Percentiles rank a stretch among this genome's conserved stretches.
phyloP scores from a whole-genome alignment of 2,888 invertebrate genomes.

The Archips xylosteana region DNA sequence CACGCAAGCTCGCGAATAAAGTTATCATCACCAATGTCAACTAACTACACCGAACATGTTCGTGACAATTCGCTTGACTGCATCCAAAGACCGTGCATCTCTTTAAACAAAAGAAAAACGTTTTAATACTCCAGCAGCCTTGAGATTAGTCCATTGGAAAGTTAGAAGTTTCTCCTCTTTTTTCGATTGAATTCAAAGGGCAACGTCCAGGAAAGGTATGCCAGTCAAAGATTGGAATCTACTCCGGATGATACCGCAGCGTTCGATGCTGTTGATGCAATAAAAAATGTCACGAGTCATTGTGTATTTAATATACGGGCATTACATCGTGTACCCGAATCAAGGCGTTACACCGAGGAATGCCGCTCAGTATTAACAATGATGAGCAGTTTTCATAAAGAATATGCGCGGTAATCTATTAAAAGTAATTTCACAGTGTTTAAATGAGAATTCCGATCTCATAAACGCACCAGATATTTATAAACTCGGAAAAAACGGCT shows the following conservation, averaged over 20 bases:
- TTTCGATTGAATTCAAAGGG: slow-evolving; percentile 48
- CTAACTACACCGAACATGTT: slow-evolving; percentile 30
- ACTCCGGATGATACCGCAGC: slow-evolving; percentile 43
- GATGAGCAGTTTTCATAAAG: slow-evolving; percentile 46
- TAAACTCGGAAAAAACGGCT: slow-evolving; percentile 17
- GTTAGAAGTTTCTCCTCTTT: slow-evolving; percentile 41
- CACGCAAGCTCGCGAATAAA: background rate
- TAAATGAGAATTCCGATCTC: slow-evolving; percentile 28
- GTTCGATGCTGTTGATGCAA: slow-evolving; percentile 40
- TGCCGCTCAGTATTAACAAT: slow-evolving; percentile 57
- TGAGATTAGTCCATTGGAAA: slow-evolving; percentile 40
- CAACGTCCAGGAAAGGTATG: slow-evolving; percentile 55
- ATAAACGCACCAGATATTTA: slow-evolving; percentile 14
- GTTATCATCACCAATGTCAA: slow-evolving; percentile 10
- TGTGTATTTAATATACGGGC: slow-evolving; percentile 64
- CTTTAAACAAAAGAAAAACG: slow-evolving; percentile 21
- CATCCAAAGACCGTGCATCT: slow-evolving; percentile 26
- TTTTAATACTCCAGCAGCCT: slow-evolving; percentile 30
- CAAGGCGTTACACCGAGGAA: slow-evolving; percentile 55
- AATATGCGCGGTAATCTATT: slow-evolving; percentile 38
- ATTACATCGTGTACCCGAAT: slow-evolving; percentile 45
- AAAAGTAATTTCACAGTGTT: slow-evolving; percentile 35
- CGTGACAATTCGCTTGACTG: slow-evolving; percentile 38
- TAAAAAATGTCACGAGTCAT: slow-evolving; percentile 67
- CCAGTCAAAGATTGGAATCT: slow-evolving; percentile 50